These are phyloP conservation scores for Coleophora deauratella DNA, from an alignment of 2,888 invertebrate species.

Conservation along the genomic window DNA sequence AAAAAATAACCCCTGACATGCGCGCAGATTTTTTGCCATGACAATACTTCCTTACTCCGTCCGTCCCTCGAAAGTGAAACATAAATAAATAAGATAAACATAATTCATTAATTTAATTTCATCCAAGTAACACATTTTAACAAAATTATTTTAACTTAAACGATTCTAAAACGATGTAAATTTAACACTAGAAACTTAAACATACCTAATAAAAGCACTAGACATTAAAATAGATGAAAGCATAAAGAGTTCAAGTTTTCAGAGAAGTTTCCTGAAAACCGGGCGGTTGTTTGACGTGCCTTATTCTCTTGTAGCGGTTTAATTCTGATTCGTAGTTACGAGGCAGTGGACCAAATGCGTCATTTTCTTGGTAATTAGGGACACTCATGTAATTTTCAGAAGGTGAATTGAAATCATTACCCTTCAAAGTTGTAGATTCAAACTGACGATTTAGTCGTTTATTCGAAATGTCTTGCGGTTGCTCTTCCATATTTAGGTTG, in stretches of 20 bases:
- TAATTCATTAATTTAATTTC: conserved; percentile 3
- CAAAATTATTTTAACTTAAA: conserved; percentile 26
- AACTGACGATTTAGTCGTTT: conserved; percentile 16
- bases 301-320: conserved; percentile 53
- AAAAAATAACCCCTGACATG: too few species aligned
- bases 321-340: conserved; percentile 44
- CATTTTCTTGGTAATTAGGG: conserved; percentile 44
- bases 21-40: too few species aligned
- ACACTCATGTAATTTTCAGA: conserved; percentile 30
- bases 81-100: too few species aligned
- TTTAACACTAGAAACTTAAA: conserved; percentile 18
- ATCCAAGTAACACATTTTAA: conserved; percentile 15
- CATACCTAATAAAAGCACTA: conserved; percentile 11
- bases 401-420: conserved; percentile 24
- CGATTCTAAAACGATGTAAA: conserved; percentile 29
- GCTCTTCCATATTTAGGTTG: conserved; percentile 5
- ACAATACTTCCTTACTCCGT: too few species aligned
- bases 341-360: conserved; percentile 46
- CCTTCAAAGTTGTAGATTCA: conserved; percentile 23
- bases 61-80: too few species aligned
- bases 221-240: conserved; percentile 12
- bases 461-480: conserved; percentile 14
- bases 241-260: too few species aligned
- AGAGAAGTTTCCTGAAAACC: too few species aligned
- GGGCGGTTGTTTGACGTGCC: conserved; percentile 39